Base-by-base conservation (phyloP, 2,797 vertebrate genomes). In the Enteromius paludinosus region DNA sequence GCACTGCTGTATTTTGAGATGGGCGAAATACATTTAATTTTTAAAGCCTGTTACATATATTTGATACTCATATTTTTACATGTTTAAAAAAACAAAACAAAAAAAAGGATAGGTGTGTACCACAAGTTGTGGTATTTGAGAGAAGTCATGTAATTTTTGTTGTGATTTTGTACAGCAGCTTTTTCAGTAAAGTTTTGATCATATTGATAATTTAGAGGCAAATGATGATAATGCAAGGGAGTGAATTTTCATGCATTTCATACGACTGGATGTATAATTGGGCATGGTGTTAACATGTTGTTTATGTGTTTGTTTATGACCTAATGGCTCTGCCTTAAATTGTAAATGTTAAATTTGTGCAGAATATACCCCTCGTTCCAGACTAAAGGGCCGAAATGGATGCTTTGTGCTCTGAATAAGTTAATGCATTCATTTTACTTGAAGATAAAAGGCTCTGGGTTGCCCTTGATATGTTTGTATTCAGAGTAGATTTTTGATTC, bases 251-350 rank as follows among this genome's bases (percentile, higher is more conserved):
- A 35, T 73, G 61, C 30, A 2, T 54, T 18, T 68, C 25, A 33
- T 12, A 47, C 41, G 86, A 74, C 87, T 64, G 30, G 15, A 62
- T 8, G 25, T 30, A 64, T 64, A 23, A 18, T 59, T 10, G 15
- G 3, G 49, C 30, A 15, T n/a, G n/a, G 30, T 56, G 17, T 8
- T 15, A 56, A 7, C 20, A 9, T 56, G 47, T 10, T 23, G 69
- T 49, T 25, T 25, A 4, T 56, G 52, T 38, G 14, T 35, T 56
- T 17, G 33, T 25, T 64, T 52, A 18, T 43, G 12, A 47, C 4
- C 23, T 18, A 17, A 62, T 61, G n/a, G 28, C 8, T 61, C 5
- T 47, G 17, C 20, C 28, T 83, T 83, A 20, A 61, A 77, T 47
- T 25, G 9, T 54, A 43, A 66, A 14, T 45, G 25, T 68, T 9